Evolutionary conservation across 2,797 vertebrate species (phyloP).

Genomic region (Urosaurus nigricauda): DNA sequence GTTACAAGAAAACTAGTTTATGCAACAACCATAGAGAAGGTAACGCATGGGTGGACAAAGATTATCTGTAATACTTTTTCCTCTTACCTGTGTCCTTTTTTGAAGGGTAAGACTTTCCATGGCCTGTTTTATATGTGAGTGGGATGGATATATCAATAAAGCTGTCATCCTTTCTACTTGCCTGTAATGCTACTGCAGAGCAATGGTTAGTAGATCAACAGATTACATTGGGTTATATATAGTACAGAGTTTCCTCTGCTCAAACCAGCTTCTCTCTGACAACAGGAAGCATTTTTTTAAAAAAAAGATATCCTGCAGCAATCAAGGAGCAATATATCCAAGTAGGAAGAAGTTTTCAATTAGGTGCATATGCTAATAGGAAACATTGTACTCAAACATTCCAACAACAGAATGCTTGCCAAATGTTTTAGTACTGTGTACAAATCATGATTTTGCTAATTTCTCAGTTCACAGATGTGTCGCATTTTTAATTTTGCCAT

Average conservation of each 20-base stretch:
- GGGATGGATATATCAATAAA: neutral
- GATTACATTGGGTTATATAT: neutral
- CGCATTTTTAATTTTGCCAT: constrained; percentile 25
- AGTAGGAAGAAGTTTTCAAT: neutral
- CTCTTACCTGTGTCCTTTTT: neutral
- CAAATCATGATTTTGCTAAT: constrained; percentile 29
- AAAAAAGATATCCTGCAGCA: neutral
- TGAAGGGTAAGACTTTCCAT: too few relatives aligned
- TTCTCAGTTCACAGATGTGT: constrained; percentile 12
- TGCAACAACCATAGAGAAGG: neutral
- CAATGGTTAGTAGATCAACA: neutral
- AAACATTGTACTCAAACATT: constrained; percentile 14
- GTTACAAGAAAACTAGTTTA: neutral
- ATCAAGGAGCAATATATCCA: constrained; percentile 3
- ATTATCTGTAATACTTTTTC: neutral
- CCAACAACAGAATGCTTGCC: neutral
- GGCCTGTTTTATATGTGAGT: neutral
- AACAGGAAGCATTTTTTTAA: neutral
- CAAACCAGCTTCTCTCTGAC: neutral
- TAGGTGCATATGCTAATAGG: neutral
- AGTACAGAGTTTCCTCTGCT: neutral
- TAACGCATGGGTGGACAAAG: neutral
- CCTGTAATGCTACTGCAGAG: neutral
- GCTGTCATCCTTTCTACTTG: neutral
- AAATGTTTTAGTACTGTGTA: constrained; percentile 24